Percentiles rank a stretch among this genome's conserved stretches.
Conservation (phyloP, 2,797 vertebrate genomes). For the Rhabdophis nuchalis region DNA sequence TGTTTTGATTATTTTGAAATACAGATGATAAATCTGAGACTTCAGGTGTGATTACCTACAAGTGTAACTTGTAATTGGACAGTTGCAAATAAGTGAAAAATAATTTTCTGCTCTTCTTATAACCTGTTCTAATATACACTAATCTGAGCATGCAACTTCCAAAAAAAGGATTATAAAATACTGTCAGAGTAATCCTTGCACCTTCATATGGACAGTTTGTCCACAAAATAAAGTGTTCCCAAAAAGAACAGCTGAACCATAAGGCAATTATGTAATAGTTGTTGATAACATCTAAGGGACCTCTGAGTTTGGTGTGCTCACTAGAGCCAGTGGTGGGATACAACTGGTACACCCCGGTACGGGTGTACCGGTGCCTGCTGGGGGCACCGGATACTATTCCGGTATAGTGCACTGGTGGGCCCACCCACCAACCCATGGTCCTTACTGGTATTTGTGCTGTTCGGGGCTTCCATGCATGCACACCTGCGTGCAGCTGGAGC, state of each 20-base stretch:
- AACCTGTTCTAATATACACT: background rate
- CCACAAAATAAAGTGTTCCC: background rate
- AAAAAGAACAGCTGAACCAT: background rate
- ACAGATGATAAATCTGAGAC: background rate
- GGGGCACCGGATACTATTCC: no score
- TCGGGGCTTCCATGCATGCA: no score
- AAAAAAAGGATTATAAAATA: background rate
- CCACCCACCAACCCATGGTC: no score
- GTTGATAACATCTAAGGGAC: background rate
- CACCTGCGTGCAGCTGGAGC: no score
- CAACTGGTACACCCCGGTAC: no score
- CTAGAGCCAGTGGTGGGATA: no score
- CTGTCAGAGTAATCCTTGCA: background rate
- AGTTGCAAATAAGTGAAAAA: background rate
- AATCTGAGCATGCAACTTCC: background rate
- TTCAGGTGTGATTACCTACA: background rate
- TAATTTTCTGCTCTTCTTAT: background rate
- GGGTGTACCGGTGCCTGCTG: no score
- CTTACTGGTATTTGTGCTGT: no score
- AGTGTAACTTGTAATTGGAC: background rate
- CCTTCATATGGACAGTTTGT: background rate
- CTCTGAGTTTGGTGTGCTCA: background rate
- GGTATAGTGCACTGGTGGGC: no score
- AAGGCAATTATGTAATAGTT: background rate
- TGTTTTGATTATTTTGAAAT: background rate